Percentiles rank a stretch among this genome's conserved stretches.
Conservation (phyloP, 2,888 invertebrate genomes). For the Athalia circularis region DNA sequence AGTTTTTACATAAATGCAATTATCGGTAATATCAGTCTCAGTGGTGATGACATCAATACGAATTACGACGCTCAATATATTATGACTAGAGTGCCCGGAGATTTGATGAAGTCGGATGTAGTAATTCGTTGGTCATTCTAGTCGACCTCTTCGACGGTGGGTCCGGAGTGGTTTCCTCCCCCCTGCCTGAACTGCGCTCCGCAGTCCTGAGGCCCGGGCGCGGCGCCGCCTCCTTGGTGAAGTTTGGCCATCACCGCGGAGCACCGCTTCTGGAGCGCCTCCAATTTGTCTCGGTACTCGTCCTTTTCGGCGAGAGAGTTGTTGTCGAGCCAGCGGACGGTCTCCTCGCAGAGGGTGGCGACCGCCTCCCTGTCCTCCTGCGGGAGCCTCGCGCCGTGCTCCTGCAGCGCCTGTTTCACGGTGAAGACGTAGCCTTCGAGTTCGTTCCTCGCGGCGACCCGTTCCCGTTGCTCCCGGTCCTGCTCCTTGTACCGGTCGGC, state of each 20-base stretch:
- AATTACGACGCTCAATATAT: not conserved
- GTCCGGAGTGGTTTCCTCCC: conserved; percentile 61
- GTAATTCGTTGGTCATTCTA: conserved; percentile 60
- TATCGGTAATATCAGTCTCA: no score
- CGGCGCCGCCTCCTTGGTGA: conserved; percentile 55
- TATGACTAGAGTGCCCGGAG: not conserved
- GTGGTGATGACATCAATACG: not conserved
- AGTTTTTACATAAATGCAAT: no score
- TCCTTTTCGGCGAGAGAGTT: conserved; percentile 81
- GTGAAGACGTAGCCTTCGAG: conserved; percentile 84
- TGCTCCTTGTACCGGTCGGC: conserved; percentile 85
- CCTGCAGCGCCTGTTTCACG: conserved; percentile 81
- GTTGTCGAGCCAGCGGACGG: conserved; percentile 83
- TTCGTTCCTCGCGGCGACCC: conserved; percentile 83
- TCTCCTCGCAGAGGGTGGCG: conserved; percentile 77
- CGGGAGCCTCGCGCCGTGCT: conserved; percentile 79
- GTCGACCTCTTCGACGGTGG: conserved; percentile 76
- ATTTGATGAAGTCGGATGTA: not conserved
- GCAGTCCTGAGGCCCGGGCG: conserved; percentile 49
- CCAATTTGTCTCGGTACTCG: conserved; percentile 79
- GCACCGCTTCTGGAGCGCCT: conserved; percentile 79
- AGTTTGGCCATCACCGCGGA: conserved; percentile 72
- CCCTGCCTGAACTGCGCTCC: conserved; percentile 49
- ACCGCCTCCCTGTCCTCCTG: conserved; percentile 72
- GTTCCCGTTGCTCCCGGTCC: conserved; percentile 82